Base-by-base conservation (phyloP, 2,888 invertebrate species). In the Drosophila phalerata region DNA sequence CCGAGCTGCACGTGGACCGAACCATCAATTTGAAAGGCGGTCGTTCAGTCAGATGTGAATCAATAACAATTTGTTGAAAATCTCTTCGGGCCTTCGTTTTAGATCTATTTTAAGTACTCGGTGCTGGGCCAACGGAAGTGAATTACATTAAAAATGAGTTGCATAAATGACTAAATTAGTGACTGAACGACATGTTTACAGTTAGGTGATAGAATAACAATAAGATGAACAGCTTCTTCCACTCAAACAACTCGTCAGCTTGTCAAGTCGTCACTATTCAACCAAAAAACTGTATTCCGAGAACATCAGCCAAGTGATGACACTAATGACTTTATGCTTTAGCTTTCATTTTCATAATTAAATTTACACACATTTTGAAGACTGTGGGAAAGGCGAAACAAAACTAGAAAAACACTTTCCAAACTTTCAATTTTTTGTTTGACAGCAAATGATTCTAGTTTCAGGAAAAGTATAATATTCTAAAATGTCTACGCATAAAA, bases 1-100 rank as follows among this genome's bases (percentile, higher is more conserved):
- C 0, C 58, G 65, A 34, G 40, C 57, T 81, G 70, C 81, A 81
- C 73, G 67, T 79, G 84, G 40, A 58, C 42, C 43, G 61, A 56
- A 56, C 61, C 65, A 86, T 83, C 74, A 79, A 83, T 85, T 83
- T 64, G 73, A 81, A 69, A 85, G 82, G 86, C 81, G 81, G 79
- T 79, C 84, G 84, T 64, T 74, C 73, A 77, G 81, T 79, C 81
- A 61, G 84, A 83, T 86, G 58, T 47, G 68, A 63, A 84, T 81
- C 86, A 86, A 83, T 84, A 83, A 79, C 86, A 84, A 86, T 83
- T 83, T 81, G 83, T 83, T 83, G 58, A 69, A 63, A 67, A 58
- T 55, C 40, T 53, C 68, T 56, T 37, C 28, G 40, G 58, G 61
- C 22, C 22, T 22, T 58, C 13, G 34, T 40, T 10, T 10, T 19